A percentile compares a stretch with the other conserved stretches of the same genome.
Evolutionary conservation across 2,113 vertebrate genomes (phyloP).

Genomic region (Poecile atricapillus): DNA sequence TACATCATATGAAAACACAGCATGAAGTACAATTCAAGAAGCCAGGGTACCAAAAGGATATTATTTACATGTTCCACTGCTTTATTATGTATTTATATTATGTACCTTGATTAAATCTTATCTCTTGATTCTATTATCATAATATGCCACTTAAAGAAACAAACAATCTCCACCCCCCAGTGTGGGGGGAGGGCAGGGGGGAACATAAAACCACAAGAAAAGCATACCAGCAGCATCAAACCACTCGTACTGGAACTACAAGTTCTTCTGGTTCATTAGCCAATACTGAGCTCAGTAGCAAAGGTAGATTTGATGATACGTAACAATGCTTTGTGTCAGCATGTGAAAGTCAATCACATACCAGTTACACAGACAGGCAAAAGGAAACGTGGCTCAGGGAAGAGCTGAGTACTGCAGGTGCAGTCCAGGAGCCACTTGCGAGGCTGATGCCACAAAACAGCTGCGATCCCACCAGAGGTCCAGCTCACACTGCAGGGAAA

Average conservation of each 20-base stretch:
- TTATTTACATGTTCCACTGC: slow-evolving; percentile 27
- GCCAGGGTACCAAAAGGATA: not conserved
- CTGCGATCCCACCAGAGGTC: accelerated
- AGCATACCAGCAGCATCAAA: slow-evolving; percentile 38
- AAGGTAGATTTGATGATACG: not conserved
- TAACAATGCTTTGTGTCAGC: slow-evolving; percentile 28
- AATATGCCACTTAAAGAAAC: slow-evolving; percentile 52
- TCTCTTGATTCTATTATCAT: slow-evolving; percentile 47
- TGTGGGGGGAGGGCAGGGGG: not conserved
- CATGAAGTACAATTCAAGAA: slow-evolving; percentile 17
- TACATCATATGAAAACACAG: not conserved
- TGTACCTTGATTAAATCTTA: slow-evolving; percentile 58
- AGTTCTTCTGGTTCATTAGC: slow-evolving; percentile 44
- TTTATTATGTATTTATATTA: slow-evolving; percentile 48
- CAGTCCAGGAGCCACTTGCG: not conserved
- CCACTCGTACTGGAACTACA: slow-evolving; percentile 8
- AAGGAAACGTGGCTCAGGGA: not conserved
- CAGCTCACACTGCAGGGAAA: not conserved
- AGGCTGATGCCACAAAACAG: not conserved
- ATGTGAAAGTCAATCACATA: not conserved
- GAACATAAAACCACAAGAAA: slow-evolving; percentile 47
- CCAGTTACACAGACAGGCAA: not conserved
- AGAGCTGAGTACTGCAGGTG: not conserved
- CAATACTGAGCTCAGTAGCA: not conserved
- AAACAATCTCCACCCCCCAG: slow-evolving; percentile 35